phyloP scores from a whole-genome alignment of 2,888 invertebrate genomes.

The Drosophila ochracea region DNA sequence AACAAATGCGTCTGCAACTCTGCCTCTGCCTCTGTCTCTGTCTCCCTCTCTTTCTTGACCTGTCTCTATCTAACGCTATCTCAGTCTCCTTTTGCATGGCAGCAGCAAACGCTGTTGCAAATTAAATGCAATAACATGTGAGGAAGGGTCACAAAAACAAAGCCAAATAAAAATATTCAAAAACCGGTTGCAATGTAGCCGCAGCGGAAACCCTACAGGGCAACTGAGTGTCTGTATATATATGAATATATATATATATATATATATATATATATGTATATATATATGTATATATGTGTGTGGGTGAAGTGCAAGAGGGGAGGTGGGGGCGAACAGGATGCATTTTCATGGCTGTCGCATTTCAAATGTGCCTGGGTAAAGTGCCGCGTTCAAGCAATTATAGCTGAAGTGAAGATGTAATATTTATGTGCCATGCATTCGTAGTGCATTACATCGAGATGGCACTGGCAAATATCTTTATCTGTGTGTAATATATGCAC shows the following conservation, averaged over 20 bases:
- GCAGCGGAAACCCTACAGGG: slow-evolving; percentile 66
- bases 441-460: slow-evolving; percentile 37
- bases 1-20: slow-evolving; percentile 52
- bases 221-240: not conserved
- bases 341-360: slow-evolving; percentile 36
- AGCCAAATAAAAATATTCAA: slow-evolving; percentile 54
- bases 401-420: slow-evolving; percentile 71
- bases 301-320: not conserved
- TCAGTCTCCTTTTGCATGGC: not conserved
- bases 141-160: slow-evolving; percentile 39
- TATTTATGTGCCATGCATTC: slow-evolving; percentile 50
- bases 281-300: not conserved
- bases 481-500: slow-evolving; percentile 30
- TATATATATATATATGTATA: not conserved
- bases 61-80: slow-evolving; percentile 7
- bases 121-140: slow-evolving; percentile 77
- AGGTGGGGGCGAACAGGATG: not conserved
- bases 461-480: slow-evolving; percentile 69
- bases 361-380: slow-evolving; percentile 56
- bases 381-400: slow-evolving; percentile 73
- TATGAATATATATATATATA: not conserved
- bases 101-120: slow-evolving; percentile 62
- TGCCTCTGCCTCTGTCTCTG: not conserved
- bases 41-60: slow-evolving; percentile 3
- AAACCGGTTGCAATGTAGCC: slow-evolving; percentile 48